Evolutionary conservation across 2,888 invertebrate genomes (phyloP), one percentile per base, ranked within the genome.

Genomic region (Microchrysa polita): DNA sequence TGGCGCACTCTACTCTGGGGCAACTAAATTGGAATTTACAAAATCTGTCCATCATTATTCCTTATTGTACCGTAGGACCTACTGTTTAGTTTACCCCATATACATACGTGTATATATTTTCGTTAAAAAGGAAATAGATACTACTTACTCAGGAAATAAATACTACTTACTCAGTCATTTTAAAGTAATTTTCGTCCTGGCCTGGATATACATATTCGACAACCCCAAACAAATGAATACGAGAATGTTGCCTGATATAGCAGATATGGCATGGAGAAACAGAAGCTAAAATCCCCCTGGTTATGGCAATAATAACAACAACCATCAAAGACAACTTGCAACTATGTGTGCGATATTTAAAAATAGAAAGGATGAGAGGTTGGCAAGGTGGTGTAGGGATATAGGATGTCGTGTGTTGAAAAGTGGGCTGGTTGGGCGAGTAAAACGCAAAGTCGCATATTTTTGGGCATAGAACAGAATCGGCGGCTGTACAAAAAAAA

Each of bases 341-440:
- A 73, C 73, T 73, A 75, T 75, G 75, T 75, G 75, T 75, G 75
- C 73, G 73, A 69, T 69, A 69, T 69, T 75, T 73, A 73, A 75
- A 75, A 75, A 75, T 73, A 63, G 74, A 73, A 73, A 52, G 73
- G 69, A 63, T 57, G 63, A 16, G 59, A 52, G 65, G 48, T 10
- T 44, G 65, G 48, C 27, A 34, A 5, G 27, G 27, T 34, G 27
- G 27, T 34, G n/a, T n/a, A n/a, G n/a, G n/a, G n/a, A n/a, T n/a
- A n/a, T n/a, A 34, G 27, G 27, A 34, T 34, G 27, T 34, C 4
- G 27, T 2, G 27, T 34, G 27, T 7, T 34, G 27, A 7, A 34
- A 34, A 34, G 27, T 34, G 27, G 27, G 27, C 27, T 34, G 27
- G 27, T 34, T 34, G 27, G 27, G 7, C 48, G 69, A 10, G 52